Evolutionary conservation across 2,113 vertebrate species (phyloP).

Genomic region (Phyllostomus discolor): DNA sequence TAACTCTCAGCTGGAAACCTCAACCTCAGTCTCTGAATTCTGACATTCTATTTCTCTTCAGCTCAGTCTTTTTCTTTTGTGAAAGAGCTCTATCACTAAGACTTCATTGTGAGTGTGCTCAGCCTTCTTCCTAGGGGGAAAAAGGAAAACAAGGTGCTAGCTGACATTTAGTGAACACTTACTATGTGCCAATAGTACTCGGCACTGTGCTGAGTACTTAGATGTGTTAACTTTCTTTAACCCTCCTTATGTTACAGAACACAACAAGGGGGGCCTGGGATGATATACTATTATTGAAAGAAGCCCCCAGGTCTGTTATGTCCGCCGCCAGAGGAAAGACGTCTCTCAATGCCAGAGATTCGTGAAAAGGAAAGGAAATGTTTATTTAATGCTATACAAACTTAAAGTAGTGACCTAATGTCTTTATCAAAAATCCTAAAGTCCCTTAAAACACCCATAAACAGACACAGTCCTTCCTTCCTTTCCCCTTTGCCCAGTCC

Average conservation of each 20-base stretch:
- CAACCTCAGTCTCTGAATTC: not conserved
- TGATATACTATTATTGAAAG: no score
- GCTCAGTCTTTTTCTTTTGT: not conserved
- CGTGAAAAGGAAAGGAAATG: no score
- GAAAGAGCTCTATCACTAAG: not conserved
- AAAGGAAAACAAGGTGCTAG: not conserved
- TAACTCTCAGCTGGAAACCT: conserved; percentile 16
- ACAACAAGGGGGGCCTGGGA: no score
- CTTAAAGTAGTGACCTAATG: no score
- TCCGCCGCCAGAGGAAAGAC: no score
- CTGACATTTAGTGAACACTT: not conserved
- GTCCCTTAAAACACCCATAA: no score
- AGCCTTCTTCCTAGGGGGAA: not conserved
- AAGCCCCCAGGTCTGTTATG: no score
- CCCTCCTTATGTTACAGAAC: not conserved
- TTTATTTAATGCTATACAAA: no score
- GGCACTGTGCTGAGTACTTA: not conserved
- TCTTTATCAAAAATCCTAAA: no score
- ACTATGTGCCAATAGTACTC: not conserved
- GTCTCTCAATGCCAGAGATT: no score
- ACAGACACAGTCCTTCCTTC: no score
- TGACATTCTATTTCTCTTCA: not conserved
- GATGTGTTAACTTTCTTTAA: not conserved
- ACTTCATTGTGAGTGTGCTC: not conserved
- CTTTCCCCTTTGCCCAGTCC: no score